These are phyloP conservation scores for Thamnophis elegans DNA, from an alignment of 2,797 vertebrate genomes.

Conservation along the genomic window DNA sequence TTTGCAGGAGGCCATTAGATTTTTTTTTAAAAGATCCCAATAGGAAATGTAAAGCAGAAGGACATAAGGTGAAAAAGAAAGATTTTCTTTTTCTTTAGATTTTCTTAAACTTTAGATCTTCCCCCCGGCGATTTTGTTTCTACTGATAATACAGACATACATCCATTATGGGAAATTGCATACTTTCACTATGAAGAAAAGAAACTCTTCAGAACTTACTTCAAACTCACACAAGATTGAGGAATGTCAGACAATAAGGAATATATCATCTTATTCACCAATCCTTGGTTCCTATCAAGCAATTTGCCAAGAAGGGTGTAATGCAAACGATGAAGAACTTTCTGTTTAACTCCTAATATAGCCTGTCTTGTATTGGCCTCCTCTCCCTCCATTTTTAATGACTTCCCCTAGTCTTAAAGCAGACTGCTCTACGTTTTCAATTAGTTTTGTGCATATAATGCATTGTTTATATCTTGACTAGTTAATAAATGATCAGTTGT, in stretches of 20 bases:
- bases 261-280: constrained; percentile 7
- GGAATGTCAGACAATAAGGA: constrained; percentile 18
- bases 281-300: constrained; percentile 17
- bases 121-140: neutral
- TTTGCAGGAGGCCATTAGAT: constrained; percentile 33
- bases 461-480: neutral
- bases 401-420: neutral
- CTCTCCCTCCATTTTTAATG: neutral
- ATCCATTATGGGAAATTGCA: constrained; percentile 14
- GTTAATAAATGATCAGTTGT: neutral
- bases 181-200: constrained; percentile 22
- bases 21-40: neutral
- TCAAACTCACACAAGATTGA: constrained; percentile 15
- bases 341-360: constrained; percentile 1
- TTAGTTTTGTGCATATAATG: neutral
- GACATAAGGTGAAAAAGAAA: constrained; percentile 20
- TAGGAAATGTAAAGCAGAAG: constrained; percentile 30
- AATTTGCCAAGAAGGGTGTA: neutral
- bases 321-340: neutral
- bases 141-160: neutral
- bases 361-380: neutral
- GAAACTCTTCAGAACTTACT: constrained; percentile 9
- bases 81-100: neutral
- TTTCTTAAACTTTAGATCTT: neutral
- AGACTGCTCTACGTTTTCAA: neutral